Evolutionary conservation across 2,797 vertebrate genomes (phyloP), one percentile per base, ranked within the genome.

Genomic region (Selene dorsalis): DNA sequence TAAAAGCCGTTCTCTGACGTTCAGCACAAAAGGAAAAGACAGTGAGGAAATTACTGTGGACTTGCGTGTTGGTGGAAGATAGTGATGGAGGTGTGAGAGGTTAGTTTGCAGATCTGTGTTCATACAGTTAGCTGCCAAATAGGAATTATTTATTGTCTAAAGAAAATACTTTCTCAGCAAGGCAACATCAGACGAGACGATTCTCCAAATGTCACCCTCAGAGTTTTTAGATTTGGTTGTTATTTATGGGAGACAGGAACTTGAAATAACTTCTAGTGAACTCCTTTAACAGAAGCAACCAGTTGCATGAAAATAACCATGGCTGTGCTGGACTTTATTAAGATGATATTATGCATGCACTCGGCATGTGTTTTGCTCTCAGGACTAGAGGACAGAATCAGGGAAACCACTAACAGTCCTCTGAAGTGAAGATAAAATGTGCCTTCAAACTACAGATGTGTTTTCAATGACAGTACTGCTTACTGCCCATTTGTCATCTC

Each of bases 81-180:
- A 67, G 61, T 39, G 35, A 69, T 10, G 18, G 62, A 59, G 64
- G 62, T 41, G 68, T n/a, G 57, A 26, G 52, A 69, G 32, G 68
- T 68, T 69, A 62, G 55, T 78, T 74, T 79, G 61, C 68, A 81
- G 47, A 77, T 77, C 28, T 24, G 2, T 55, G 32, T 75, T 84
- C 69, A 65, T 45, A 35, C 32, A 35, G 32, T 35, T 60, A 61
- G 57, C 56, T 69, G 61, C 45, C 57, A 79, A 80, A 77, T 35
- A 58, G 48, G 28, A 82, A 75, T 89, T 75, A 65, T 77, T 86
- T 58, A 71, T 87, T 30, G 62, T 84, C 60, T 39, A 20, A 76
- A 64, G 55, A 73, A 73, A 75, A 38, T 11, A 3, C 5, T 1
- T 7, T 12, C 30, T 68, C 71, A 38, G 69, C 52, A 6, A 45